These are phyloP conservation scores for Mythimna albipuncta DNA, from an alignment of 2,888 invertebrate species.

Conservation along the genomic window DNA sequence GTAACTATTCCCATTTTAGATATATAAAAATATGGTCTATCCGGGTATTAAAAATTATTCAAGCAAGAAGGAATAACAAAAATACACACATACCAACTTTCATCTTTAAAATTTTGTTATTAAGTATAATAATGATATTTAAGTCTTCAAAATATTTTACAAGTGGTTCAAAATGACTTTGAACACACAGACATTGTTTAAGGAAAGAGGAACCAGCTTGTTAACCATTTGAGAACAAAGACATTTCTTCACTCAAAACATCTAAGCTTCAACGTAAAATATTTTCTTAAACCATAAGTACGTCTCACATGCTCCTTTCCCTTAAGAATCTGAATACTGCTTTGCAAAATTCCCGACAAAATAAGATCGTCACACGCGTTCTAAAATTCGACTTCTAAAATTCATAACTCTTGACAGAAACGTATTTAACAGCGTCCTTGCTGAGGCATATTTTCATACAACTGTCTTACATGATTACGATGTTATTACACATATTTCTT, in stretches of 20 bases:
- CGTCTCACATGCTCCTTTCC: slow-evolving; percentile 8
- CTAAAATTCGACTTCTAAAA: slow-evolving; percentile 17
- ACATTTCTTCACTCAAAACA: not conserved
- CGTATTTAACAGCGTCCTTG: slow-evolving; percentile 12
- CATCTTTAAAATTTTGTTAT: too few relatives aligned
- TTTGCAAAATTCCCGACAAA: slow-evolving; percentile 13
- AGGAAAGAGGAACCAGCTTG: not conserved
- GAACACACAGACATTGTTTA: not conserved
- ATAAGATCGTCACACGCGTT: slow-evolving; percentile 21
- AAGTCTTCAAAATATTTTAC: too few relatives aligned
- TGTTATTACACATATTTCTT: too few relatives aligned
- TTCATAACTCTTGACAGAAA: slow-evolving; percentile 34
- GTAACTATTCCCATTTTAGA: too few relatives aligned
- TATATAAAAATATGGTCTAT: too few relatives aligned
- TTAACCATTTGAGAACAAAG: slow-evolving; percentile 1
- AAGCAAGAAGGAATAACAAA: too few relatives aligned
- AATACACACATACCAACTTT: too few relatives aligned
- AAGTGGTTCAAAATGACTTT: not conserved
- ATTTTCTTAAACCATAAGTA: slow-evolving; percentile 17
- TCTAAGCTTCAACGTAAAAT: slow-evolving; percentile 19
- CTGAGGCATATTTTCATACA: too few relatives aligned
- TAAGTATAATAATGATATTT: too few relatives aligned
- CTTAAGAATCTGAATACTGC: slow-evolving; percentile 7
- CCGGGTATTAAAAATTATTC: too few relatives aligned
- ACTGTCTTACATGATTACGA: too few relatives aligned